Base-by-base conservation (phyloP, 2,113 vertebrate species). In the Crotophaga sulcirostris region DNA sequence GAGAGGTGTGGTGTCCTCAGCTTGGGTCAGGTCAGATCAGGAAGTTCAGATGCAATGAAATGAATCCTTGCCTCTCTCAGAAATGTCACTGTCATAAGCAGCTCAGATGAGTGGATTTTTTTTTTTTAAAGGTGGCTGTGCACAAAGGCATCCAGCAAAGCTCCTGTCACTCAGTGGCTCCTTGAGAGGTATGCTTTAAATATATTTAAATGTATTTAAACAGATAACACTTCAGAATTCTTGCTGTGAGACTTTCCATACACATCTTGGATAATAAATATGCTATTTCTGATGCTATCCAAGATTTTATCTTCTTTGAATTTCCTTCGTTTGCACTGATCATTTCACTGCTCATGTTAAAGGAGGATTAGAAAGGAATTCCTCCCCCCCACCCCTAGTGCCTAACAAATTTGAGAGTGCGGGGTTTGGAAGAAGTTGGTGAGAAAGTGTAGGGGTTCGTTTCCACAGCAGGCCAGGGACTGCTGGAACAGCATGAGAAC, bases 71-170 rank as follows among this genome's bases (percentile, higher is more conserved):
- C 18, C 24, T 69, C 73, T 74, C 45, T 70, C 60, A 44, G 11
- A 66, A 33, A 67, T 1, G 1, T 59, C 70, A 75, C 40, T 18
- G 47, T 80, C 38, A 34, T 2, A 26, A 81, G 69, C 47, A 73
- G 34, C 36, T 40, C 0, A 0, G 24, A 45, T 45, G 16, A 45
- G 47, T 23, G 47, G 9, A 21, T 49, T 49, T 16, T 49, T 80
- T 49, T 49, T 16, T 49, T 80, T 56, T 29, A 16, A 62, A 70
- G 69, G n/a, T 16, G 5, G 28, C 31, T 60, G 62, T 7, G 28
- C 17, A 55, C 20, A 26, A 0, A 77, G 38, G 14, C 36, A 80
- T 7, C 19, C 84, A 83, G 84, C 12, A 38, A 74, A 38, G 33
- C 11, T 13, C 28, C 23, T 28, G 16, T 60, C 58, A 24, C 31